Evolutionary conservation across 2,113 vertebrate species (phyloP).

Genomic region (Smithornis capensis): DNA sequence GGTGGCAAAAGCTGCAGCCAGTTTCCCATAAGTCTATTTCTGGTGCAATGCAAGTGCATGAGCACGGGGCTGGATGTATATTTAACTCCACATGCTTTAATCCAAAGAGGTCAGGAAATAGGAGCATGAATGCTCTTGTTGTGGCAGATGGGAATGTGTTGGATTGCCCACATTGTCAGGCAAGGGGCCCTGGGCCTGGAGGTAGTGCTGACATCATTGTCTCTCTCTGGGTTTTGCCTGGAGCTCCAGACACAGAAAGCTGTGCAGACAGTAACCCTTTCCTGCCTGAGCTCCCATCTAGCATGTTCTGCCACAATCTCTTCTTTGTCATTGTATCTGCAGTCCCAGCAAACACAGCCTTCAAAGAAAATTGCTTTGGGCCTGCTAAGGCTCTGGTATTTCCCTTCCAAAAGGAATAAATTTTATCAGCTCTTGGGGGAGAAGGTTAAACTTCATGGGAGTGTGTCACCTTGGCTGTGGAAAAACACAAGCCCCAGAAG

Average conservation of each 20-base stretch:
- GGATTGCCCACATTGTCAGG: conserved; percentile 78
- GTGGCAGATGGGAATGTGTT: conserved; percentile 78
- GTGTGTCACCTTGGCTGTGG: background rate
- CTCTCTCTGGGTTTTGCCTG: conserved; percentile 64
- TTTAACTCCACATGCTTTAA: conserved; percentile 70
- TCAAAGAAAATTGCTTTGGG: conserved; percentile 4
- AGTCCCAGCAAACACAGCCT: background rate
- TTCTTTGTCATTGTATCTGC: background rate
- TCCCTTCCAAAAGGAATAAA: conserved; percentile 37
- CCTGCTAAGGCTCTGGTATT: background rate
- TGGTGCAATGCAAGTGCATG: conserved; percentile 31
- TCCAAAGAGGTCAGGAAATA: conserved; percentile 69
- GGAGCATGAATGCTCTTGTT: conserved; percentile 75
- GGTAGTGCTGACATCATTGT: conserved; percentile 83
- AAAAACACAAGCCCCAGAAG: conserved; percentile 20
- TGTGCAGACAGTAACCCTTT: conserved; percentile 70
- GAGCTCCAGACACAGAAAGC: conserved; percentile 68
- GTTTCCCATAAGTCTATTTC: conserved; percentile 66
- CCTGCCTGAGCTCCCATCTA: background rate
- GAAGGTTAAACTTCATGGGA: background rate
- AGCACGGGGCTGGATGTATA: conserved; percentile 54
- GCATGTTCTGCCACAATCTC: background rate
- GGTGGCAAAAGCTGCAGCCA: conserved; percentile 57
- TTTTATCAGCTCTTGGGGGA: background rate
- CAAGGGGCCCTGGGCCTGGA: conserved; percentile 71